A percentile compares a stretch with the other conserved stretches of the same genome.
phyloP scores from a whole-genome alignment of 2,797 vertebrate species.

The Hapalemur alaotrensis region DNA sequence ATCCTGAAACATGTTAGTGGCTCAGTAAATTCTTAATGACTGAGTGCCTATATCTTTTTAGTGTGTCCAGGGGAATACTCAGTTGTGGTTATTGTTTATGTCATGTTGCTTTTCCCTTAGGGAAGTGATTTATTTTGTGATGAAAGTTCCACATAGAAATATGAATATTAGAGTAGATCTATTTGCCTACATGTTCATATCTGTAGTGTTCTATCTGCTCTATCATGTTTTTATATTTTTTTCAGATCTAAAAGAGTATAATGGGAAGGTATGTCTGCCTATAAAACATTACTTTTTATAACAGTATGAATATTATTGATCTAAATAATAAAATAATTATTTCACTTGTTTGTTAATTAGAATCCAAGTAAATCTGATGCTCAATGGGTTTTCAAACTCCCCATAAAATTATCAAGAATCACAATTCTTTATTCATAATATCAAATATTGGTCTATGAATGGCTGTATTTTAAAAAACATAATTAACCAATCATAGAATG shows the following conservation, averaged over 20 bases:
- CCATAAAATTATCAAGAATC: background rate
- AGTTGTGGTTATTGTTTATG: background rate
- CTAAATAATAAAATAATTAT: background rate
- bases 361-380: background rate
- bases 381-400: background rate
- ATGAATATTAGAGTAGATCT: background rate
- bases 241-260: background rate
- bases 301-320: background rate
- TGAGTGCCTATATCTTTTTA: background rate
- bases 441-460: background rate
- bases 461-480: background rate
- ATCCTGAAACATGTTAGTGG: background rate
- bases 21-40: background rate
- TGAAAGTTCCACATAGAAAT: background rate
- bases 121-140: background rate
- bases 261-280: background rate
- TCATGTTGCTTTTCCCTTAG: background rate
- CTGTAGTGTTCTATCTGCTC: background rate
- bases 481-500: background rate
- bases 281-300: background rate
- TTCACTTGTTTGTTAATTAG: background rate
- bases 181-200: background rate
- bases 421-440: background rate
- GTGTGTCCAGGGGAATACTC: background rate
- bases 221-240: background rate